Evolutionary conservation across 2,888 invertebrate genomes (phyloP).

Genomic region (Strigamia transsilvanica): DNA sequence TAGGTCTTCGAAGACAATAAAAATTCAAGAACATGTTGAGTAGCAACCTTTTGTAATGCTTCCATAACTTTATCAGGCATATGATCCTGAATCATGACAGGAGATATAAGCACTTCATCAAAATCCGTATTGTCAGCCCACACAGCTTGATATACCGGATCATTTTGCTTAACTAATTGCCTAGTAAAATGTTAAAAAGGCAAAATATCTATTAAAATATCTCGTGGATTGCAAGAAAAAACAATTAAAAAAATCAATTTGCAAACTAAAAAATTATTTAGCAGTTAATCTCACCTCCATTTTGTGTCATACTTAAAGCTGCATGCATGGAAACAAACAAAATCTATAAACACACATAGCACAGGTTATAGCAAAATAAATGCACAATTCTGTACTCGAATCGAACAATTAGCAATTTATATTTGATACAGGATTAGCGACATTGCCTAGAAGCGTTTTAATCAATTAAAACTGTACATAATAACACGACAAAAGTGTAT

Average conservation of each 20-base stretch:
- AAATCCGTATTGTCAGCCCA: constrained; percentile 86
- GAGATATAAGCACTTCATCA: constrained; percentile 86
- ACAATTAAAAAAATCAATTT: not conserved
- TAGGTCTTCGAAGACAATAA: not conserved
- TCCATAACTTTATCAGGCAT: constrained; percentile 87
- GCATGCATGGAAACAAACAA: constrained; percentile 65
- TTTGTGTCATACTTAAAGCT: constrained; percentile 79
- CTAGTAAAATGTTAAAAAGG: constrained; percentile 64
- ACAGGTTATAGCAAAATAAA: not conserved
- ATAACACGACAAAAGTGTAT: no score
- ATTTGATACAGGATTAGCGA: constrained; percentile 51
- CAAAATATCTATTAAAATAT: not conserved
- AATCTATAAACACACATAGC: not conserved
- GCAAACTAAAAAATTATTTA: not conserved
- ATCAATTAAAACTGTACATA: not conserved
- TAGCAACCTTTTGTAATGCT: constrained; percentile 80
- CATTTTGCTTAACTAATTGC: constrained; percentile 74
- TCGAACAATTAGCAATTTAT: constrained; percentile 51
- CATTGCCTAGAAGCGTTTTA: not conserved
- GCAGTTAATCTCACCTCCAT: constrained; percentile 73
- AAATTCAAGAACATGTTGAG: not conserved
- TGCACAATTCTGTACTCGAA: constrained; percentile 1
- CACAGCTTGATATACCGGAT: constrained; percentile 85
- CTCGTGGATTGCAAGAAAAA: not conserved
- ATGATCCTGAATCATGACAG: constrained; percentile 88